These are phyloP conservation scores for Caenorhabditis sp. DNA, from an alignment of 2,888 invertebrate genomes.

Conservation along the genomic window DNA sequence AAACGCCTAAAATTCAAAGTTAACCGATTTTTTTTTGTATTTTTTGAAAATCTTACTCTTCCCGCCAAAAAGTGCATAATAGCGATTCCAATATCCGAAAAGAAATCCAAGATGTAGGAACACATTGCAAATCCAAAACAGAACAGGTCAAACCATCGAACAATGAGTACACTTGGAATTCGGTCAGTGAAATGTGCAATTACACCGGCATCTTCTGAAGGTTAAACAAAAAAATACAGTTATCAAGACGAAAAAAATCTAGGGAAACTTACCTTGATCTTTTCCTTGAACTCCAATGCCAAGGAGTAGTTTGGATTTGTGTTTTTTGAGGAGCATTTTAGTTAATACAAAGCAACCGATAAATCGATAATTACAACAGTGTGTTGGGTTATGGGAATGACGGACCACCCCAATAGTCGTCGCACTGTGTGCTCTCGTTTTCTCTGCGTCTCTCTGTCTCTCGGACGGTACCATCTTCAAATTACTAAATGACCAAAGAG, in stretches of 20 bases:
- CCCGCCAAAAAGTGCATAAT: slow-evolving; percentile 64
- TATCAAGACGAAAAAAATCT: too few species aligned
- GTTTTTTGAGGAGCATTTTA: slow-evolving; percentile 30
- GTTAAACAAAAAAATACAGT: neutral
- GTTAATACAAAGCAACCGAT: too few species aligned
- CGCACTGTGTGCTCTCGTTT: too few species aligned
- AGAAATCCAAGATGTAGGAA: slow-evolving; percentile 73
- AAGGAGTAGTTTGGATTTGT: slow-evolving; percentile 34
- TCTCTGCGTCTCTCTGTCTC: too few species aligned
- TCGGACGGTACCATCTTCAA: too few species aligned
- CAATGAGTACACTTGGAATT: slow-evolving; percentile 69
- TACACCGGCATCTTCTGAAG: slow-evolving; percentile 61
- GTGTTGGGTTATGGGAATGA: too few species aligned
- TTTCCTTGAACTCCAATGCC: neutral
- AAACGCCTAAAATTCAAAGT: slow-evolving; percentile 51
- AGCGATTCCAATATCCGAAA: slow-evolving; percentile 67
- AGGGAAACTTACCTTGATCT: slow-evolving; percentile 18
- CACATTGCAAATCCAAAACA: slow-evolving; percentile 75
- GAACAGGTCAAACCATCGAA: slow-evolving; percentile 71
- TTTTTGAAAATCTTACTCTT: slow-evolving; percentile 60
- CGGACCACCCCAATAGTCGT: too few species aligned
- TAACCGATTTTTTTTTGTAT: neutral
- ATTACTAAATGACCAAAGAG: too few species aligned
- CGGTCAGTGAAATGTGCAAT: slow-evolving; percentile 65
- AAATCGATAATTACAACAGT: too few species aligned